These are phyloP conservation scores for Drosophila takahashii DNA, from an alignment of 1,140 invertebrate genomes.

Conservation along the genomic window DNA sequence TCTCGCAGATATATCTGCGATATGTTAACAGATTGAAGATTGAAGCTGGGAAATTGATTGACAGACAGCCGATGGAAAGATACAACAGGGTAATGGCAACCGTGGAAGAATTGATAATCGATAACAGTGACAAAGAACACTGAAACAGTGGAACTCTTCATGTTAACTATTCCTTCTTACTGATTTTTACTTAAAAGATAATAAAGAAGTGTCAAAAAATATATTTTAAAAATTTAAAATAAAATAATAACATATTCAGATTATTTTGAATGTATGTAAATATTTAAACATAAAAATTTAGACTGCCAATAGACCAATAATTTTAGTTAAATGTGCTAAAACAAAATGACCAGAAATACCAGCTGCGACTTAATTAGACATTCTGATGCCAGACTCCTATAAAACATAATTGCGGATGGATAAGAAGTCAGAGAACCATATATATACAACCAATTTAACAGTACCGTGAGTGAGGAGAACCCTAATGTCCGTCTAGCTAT, in stretches of 20 bases:
- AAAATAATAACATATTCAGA: no score
- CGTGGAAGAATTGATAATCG: neutral
- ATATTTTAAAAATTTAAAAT: neutral
- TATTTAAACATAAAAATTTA: no score
- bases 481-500: constrained; percentile 10
- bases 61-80: constrained; percentile 24
- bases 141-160: neutral
- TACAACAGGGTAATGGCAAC: neutral
- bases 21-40: constrained; percentile 50
- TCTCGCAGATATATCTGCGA: constrained; percentile 14
- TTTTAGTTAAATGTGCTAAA: no score
- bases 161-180: neutral
- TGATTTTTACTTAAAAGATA: neutral
- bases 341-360: neutral
- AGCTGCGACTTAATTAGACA: neutral
- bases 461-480: constrained; percentile 31
- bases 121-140: neutral
- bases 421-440: constrained; percentile 1
- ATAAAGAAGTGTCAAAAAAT: neutral
- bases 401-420: constrained; percentile 25
- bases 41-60: constrained; percentile 40
- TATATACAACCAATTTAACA: constrained; percentile 28
- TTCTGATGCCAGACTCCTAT: constrained; percentile 1
- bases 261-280: no score
- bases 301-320: no score